These are phyloP conservation scores for Mormoops blainvillei DNA, from an alignment of 2,113 vertebrate genomes.

Conservation along the genomic window DNA sequence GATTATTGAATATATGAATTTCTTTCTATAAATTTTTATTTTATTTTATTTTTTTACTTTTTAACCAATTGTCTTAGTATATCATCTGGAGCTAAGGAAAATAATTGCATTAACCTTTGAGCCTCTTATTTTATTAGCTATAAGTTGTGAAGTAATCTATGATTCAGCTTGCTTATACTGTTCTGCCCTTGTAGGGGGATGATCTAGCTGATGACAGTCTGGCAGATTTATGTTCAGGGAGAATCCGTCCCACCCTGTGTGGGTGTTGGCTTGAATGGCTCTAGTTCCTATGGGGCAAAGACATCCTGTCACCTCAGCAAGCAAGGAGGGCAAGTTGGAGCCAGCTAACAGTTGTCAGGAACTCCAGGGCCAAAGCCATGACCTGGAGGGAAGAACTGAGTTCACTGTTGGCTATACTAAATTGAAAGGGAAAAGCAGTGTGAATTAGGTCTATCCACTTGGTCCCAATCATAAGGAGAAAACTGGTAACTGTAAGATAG, in stretches of 20 bases:
- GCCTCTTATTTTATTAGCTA: constrained; percentile 48
- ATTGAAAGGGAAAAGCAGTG: constrained; percentile 36
- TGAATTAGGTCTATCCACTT: constrained; percentile 30
- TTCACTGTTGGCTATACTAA: constrained; percentile 26
- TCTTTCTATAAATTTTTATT: not conserved
- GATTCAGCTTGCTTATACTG: constrained; percentile 43
- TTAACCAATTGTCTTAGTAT: not conserved
- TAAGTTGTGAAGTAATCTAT: constrained; percentile 53
- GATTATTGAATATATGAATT: not conserved
- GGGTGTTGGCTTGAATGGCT: constrained; percentile 48
- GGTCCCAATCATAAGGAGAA: not conserved
- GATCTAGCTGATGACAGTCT: constrained; percentile 39
- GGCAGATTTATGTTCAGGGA: constrained; percentile 45
- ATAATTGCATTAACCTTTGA: constrained; percentile 38
- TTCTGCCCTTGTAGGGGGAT: not conserved
- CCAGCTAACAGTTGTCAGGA: constrained; percentile 32
- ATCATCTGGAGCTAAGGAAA: not conserved
- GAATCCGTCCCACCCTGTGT: constrained; percentile 16
- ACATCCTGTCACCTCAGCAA: constrained; percentile 41
- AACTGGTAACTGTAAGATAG: not conserved
- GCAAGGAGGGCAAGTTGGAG: constrained; percentile 25
- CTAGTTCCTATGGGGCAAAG: not conserved
- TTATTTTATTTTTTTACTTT: not conserved
- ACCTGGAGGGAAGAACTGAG: constrained; percentile 44
- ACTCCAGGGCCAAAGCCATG: constrained; percentile 28